Evolutionary conservation across 64 coral and sea anemone genomes (phyloP), one percentile per base, ranked within the genome.

Genomic region (Acropora tenuis): DNA sequence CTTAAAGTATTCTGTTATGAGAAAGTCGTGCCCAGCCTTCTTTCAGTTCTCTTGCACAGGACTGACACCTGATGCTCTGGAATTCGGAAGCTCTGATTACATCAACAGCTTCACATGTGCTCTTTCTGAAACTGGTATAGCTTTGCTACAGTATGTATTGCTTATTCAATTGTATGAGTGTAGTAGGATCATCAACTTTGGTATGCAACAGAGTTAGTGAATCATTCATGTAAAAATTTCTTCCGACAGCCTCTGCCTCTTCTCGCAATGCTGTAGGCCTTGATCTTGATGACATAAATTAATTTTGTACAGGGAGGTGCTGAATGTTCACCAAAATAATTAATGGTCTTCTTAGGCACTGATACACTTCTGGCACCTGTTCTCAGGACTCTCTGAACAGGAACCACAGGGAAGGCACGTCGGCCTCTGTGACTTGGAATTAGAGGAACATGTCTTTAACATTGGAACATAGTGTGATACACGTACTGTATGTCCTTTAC

Each of bases 381-480:
- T 45, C 67, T 67, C 3, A 16, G 1, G 1, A 69, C 53, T 73
- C 83, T 69, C 83, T 67, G 4, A 15, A 86, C 10, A 86, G 83
- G 53, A 72, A 86, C 12, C 83, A 16, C 8, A 86, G 60, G 1
- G 67, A 11, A 69, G 11, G 30, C 53, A 8, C 16, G 49, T 73
- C 83, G 43, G 20, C 41, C 11, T 67, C 30, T 86, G 47, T 67
- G 41, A 86, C 83, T 72, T 44, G 40, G 7, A 86, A 16, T 65
- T 86, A 65, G 17, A 47, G 40, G 43, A 86, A 86, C 83, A 86
- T 86, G 41, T 67, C 83, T 13, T 48, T 13, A 69, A 86, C 41
- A 69, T 86, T 65, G 42, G 81, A 48, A 10, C 40, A 30, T 30
- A 84, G 67, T 47, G 47, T 17, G 40, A 82, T 82, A 40, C 19